Evolutionary conservation across 2,888 invertebrate genomes (phyloP), one percentile per base, ranked within the genome.

Genomic region (Eurytoma adleriae): DNA sequence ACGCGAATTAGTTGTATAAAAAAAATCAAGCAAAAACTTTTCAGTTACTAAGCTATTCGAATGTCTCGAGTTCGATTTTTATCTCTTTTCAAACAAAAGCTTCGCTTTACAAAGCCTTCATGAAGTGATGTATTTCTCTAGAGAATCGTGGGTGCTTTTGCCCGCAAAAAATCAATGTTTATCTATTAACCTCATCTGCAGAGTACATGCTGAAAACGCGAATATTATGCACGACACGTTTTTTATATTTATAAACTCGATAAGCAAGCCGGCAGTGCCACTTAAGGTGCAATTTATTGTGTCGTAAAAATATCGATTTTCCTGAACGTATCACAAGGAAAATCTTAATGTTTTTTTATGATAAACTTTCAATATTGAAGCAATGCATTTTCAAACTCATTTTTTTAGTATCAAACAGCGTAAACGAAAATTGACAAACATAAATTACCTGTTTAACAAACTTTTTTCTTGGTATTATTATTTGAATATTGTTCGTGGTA

Each of bases 401-500:
- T 56, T 56, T 50, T 67, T 67, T 52, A 67, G 52, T 69, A 68
- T n/a, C n/a, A 57, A 71, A 73, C 67, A 59, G 56, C 50, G 13
- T 7, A 59, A 67, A 59, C 10, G 30, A 67, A 27, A 66, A 57
- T 48, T 75, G 50, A 59, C 74, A 48, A 70, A 77, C 56, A 62
- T 13, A 67, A 74, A 75, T 73, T 79, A 79, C 75, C 75, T 79
- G 50, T 20, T 59, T 59, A 40, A 40, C 4, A 48, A 66, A 50
- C 56, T 18, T 66, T 64, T 14, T 59, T 79, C 61, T 61, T 75
- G 52, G 59, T 62, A 52, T 71, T 66, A 80, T 30, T 56, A 20
- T 80, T 77, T 68, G 71, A 77, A 73, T 68, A 80, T 72, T 7
- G 66, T 71, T 66, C 66, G 66, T 20, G 52, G 30, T 52, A 67